Evolutionary conservation across 1,140 invertebrate genomes (phyloP).

Genomic region (Colletes latitarsis): DNA sequence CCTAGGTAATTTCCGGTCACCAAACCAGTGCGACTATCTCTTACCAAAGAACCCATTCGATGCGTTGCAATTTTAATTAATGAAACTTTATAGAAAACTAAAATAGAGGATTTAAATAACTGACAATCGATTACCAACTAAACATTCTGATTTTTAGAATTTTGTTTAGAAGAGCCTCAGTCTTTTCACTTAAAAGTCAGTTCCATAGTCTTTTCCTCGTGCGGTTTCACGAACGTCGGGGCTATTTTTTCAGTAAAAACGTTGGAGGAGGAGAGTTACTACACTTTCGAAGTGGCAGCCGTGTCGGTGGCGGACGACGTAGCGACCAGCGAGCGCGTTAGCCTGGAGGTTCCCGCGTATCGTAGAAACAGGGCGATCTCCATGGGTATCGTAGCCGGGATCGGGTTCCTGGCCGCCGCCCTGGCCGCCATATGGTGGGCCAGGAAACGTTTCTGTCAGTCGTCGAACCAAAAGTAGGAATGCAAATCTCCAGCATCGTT

Average conservation of each 20-base stretch:
- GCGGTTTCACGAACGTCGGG: too few relatives aligned
- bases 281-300: constrained; percentile 86
- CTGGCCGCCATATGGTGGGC: constrained; percentile 84
- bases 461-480: constrained; percentile 69
- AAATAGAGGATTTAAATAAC: too few relatives aligned
- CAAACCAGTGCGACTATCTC: too few relatives aligned
- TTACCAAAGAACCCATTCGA: too few relatives aligned
- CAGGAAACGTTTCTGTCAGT: constrained; percentile 79
- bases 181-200: too few relatives aligned
- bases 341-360: constrained; percentile 84
- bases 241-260: constrained; percentile 79
- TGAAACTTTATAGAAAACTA: too few relatives aligned
- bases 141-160: too few relatives aligned
- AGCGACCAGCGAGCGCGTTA: constrained; percentile 82
- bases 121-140: too few relatives aligned
- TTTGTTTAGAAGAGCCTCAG: too few relatives aligned
- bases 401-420: constrained; percentile 83
- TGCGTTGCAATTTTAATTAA: too few relatives aligned
- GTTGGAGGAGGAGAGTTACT: constrained; percentile 85
- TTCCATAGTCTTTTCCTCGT: too few relatives aligned
- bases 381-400: constrained; percentile 82
- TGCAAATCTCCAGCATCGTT: not conserved
- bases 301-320: constrained; percentile 82
- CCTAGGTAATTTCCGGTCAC: constrained; percentile 78
- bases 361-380: constrained; percentile 84